These are phyloP conservation scores for Bibio marci DNA, from an alignment of 2,888 invertebrate genomes.

Conservation along the genomic window DNA sequence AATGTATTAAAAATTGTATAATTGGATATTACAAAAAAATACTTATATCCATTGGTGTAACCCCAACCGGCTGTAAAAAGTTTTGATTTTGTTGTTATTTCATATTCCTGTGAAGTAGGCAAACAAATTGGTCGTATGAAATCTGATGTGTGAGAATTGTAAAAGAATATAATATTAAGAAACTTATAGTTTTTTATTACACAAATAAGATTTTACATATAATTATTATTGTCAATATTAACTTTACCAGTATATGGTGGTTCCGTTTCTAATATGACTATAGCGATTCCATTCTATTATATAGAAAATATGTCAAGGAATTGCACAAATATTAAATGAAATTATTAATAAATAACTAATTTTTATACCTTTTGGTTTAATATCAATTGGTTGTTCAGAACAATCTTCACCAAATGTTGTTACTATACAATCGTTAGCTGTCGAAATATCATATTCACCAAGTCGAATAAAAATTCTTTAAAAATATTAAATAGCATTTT, in stretches of 20 bases:
- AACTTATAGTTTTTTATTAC: no score
- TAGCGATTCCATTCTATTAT: conserved; percentile 1
- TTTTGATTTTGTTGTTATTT: no score
- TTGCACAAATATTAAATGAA: neutral
- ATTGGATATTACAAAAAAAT: neutral
- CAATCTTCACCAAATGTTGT: neutral
- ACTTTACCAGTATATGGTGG: neutral
- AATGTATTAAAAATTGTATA: neutral
- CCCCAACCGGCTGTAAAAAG: conserved; percentile 2
- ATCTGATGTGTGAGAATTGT: no score
- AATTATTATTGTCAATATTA: no score
- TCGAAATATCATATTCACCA: conserved; percentile 1
- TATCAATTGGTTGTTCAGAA: conserved; percentile 1
- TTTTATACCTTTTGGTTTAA: neutral
- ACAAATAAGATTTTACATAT: no score
- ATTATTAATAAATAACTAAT: no score
- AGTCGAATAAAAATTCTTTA: neutral
- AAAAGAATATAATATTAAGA: no score
- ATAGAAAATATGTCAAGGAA: neutral
- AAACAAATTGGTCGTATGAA: conserved; percentile 4
- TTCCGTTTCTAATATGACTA: neutral
- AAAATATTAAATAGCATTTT: neutral
- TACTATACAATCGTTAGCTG: neutral
- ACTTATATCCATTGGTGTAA: neutral
- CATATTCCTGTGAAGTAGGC: neutral